Conservation (phyloP, 2,797 vertebrate genomes). For the Pseudochirops corinnae region DNA sequence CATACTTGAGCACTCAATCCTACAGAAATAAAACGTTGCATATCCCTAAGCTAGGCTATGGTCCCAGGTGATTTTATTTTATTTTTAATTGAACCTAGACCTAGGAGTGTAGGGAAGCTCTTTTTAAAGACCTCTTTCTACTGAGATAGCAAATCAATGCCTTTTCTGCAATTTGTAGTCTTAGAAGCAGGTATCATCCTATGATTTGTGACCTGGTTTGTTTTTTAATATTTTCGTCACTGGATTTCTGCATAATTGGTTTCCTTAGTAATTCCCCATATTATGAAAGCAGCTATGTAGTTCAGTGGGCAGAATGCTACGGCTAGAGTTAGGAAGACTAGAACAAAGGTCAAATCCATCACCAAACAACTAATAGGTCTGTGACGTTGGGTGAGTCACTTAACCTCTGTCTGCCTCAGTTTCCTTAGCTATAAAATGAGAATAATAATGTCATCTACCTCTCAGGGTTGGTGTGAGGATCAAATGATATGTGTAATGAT, state of each 20-base stretch:
- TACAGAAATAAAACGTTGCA: background rate
- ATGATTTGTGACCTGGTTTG: background rate
- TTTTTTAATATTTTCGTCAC: background rate
- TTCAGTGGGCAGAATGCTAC: background rate
- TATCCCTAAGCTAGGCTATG: background rate
- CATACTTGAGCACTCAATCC: background rate
- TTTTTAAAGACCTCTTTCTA: background rate
- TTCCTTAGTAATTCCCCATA: background rate
- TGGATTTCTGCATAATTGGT: background rate
- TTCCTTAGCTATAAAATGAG: background rate
- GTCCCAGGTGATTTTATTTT: background rate
- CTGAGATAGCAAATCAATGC: background rate
- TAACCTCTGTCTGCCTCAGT: background rate
- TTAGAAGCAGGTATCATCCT: too few species aligned
- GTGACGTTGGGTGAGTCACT: background rate
- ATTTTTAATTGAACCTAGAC: background rate
- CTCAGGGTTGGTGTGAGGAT: background rate
- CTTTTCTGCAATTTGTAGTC: background rate
- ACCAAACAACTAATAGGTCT: background rate
- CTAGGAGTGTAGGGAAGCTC: background rate
- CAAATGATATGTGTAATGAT: background rate
- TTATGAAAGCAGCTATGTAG: background rate
- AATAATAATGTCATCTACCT: background rate
- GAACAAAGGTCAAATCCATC: background rate
- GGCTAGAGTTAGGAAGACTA: background rate